These are phyloP conservation scores for Salpingus planirostris DNA, from an alignment of 2,888 invertebrate species.

Conservation along the genomic window DNA sequence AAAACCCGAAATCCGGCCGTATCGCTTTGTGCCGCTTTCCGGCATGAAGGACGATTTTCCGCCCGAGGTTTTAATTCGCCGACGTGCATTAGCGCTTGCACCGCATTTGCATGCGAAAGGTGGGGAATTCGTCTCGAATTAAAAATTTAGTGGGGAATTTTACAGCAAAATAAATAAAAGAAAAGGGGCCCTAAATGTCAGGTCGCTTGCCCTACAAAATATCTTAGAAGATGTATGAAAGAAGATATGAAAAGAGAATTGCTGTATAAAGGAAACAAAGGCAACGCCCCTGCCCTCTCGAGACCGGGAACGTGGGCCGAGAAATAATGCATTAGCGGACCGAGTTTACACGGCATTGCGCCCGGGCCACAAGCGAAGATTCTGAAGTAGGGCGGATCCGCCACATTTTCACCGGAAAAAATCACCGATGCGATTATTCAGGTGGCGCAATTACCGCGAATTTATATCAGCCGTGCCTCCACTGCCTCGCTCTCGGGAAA, in stretches of 20 bases:
- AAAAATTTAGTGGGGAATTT: constrained; percentile 34
- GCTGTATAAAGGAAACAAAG: constrained; percentile 39
- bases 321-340: constrained; percentile 29
- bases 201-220: constrained; percentile 33
- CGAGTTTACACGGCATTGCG: constrained; percentile 10
- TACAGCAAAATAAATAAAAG: constrained; percentile 34
- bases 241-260: constrained; percentile 40
- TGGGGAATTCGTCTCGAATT: constrained; percentile 18
- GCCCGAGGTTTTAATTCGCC: no score
- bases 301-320: constrained; percentile 29
- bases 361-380: no score
- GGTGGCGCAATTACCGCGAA: no score
- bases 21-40: no score
- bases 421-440: neutral
- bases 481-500: no score
- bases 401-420: neutral
- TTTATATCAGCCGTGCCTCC: no score
- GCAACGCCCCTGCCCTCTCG: constrained; percentile 28
- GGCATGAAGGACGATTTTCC: no score
- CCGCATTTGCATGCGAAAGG: no score
- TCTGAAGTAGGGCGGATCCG: neutral
- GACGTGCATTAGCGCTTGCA: no score
- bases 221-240: constrained; percentile 36
- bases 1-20: no score
- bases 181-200: constrained; percentile 33